Evolutionary conservation across 2,113 vertebrate species (phyloP).

Genomic region (Corvus hawaiiensis): DNA sequence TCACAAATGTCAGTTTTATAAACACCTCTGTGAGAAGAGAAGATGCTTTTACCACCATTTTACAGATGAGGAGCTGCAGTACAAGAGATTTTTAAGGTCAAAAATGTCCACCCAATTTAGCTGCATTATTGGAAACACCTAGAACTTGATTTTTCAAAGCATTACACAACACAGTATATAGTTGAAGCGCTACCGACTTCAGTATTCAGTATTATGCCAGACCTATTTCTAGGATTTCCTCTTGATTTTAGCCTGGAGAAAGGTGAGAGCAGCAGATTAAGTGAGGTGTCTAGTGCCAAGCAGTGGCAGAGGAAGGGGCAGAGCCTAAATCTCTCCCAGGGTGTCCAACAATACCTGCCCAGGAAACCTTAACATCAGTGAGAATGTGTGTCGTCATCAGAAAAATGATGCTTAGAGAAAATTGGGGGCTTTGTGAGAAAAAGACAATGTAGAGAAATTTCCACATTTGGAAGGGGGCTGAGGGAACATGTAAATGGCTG

Average conservation of each 20-base stretch:
- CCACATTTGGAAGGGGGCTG: background rate
- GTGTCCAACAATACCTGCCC: background rate
- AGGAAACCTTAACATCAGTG: background rate
- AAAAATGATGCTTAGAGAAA: background rate
- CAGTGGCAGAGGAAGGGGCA: background rate
- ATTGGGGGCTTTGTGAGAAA: background rate
- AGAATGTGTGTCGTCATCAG: background rate
- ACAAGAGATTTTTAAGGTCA: slow-evolving; percentile 13
- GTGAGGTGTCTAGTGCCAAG: background rate
- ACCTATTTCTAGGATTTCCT: background rate
- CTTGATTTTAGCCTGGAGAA: background rate
- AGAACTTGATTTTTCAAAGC: background rate
- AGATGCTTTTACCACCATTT: background rate
- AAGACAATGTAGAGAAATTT: rapidly evolving
- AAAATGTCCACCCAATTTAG: slow-evolving; percentile 14
- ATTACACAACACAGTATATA: background rate
- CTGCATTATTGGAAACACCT: background rate
- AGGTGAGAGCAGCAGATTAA: background rate
- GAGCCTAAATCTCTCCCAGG: background rate
- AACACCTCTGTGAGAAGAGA: background rate
- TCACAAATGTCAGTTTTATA: slow-evolving; percentile 21
- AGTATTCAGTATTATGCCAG: background rate
- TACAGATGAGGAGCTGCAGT: background rate
- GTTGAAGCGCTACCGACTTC: background rate
- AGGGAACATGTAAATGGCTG: background rate